These are phyloP conservation scores for Dermolepida albohirtum DNA, from an alignment of 2,888 invertebrate genomes.

Conservation along the genomic window DNA sequence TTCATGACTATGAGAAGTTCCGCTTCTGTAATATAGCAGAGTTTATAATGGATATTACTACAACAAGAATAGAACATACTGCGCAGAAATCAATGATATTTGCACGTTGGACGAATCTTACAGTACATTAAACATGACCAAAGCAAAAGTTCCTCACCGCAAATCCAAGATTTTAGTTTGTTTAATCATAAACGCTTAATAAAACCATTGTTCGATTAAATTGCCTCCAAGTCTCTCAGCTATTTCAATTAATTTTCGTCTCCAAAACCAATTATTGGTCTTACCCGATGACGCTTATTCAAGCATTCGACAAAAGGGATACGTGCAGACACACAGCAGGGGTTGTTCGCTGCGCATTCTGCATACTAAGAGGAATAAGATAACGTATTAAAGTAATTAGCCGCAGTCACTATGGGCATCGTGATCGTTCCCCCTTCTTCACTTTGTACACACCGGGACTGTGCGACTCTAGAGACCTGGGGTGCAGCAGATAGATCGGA, in stretches of 20 bases:
- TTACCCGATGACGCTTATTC: conserved; percentile 11
- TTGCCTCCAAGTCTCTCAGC: background rate
- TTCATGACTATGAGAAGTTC: too few relatives aligned
- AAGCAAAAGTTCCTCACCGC: background rate
- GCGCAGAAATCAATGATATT: background rate
- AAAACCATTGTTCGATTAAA: conserved; percentile 8
- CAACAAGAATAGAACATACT: background rate
- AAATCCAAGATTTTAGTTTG: too few relatives aligned
- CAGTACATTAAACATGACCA: too few relatives aligned
- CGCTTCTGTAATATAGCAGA: too few relatives aligned
- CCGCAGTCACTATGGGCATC: conserved; percentile 8
- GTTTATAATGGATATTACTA: too few relatives aligned
- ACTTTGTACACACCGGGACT: background rate
- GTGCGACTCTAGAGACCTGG: background rate
- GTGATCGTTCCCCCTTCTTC: too few relatives aligned
- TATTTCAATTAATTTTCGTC: conserved; percentile 21
- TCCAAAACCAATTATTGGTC: conserved; percentile 21
- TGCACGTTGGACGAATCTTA: too few relatives aligned
- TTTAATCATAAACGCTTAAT: background rate
- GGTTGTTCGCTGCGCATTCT: background rate
- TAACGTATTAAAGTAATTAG: conserved; percentile 27
- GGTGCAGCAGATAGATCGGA: conserved; percentile 25
- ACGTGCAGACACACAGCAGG: background rate
- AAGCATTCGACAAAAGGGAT: conserved; percentile 13
- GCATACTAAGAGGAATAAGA: conserved; percentile 14